phyloP scores from a whole-genome alignment of 2,888 invertebrate genomes.

The Neuroscelio doddi region DNA sequence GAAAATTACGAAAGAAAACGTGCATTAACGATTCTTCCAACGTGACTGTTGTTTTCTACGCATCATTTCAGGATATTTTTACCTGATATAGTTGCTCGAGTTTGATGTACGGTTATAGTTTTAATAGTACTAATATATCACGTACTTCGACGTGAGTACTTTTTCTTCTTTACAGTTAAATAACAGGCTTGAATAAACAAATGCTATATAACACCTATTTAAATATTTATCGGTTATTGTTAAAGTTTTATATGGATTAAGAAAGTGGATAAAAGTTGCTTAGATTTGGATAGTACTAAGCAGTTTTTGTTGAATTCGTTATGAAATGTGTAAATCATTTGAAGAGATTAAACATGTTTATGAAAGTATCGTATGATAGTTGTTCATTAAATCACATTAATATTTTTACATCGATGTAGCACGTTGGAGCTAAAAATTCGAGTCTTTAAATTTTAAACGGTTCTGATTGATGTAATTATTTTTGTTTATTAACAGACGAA shows the following conservation, averaged over 20 bases:
- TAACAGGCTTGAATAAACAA: neutral
- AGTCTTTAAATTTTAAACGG: too few relatives aligned
- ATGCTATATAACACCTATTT: constrained; percentile 4
- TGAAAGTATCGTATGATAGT: too few relatives aligned
- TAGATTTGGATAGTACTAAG: too few relatives aligned
- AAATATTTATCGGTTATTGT: constrained; percentile 5
- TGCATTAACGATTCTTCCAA: neutral
- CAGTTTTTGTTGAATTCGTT: too few relatives aligned
- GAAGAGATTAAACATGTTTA: too few relatives aligned
- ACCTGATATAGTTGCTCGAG: neutral
- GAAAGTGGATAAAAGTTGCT: neutral
- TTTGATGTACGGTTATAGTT: constrained; percentile 7
- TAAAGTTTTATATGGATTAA: neutral
- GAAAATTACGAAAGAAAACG: too few relatives aligned
- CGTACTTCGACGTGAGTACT: neutral
- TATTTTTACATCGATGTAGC: too few relatives aligned
- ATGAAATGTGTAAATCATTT: too few relatives aligned
- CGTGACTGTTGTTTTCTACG: constrained; percentile 9
- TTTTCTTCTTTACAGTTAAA: constrained; percentile 1
- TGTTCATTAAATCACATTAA: too few relatives aligned
- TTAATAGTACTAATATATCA: neutral
- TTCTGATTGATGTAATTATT: too few relatives aligned
- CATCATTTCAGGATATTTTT: neutral
- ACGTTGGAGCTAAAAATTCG: too few relatives aligned
- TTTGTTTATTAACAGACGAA: too few relatives aligned